Evolutionary conservation across 2,113 vertebrate genomes (phyloP), one percentile per base, ranked within the genome.

Genomic region (Thamnaconus septentrionalis): DNA sequence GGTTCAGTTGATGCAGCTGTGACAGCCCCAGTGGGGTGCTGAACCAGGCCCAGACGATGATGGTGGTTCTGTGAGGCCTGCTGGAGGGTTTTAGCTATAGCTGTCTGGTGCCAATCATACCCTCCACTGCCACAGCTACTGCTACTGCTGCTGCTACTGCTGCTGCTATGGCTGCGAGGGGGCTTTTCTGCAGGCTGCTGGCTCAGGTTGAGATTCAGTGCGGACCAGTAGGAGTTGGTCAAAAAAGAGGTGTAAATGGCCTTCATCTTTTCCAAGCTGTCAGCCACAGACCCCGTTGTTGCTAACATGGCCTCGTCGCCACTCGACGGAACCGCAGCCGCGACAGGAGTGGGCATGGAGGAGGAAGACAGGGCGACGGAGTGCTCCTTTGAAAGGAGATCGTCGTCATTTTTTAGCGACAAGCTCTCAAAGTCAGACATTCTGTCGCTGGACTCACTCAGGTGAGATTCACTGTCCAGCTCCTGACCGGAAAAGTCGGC

Each of bases 221-320:
- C 95, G 68, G 97, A 98, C 97, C 97, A 99, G 75, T 99, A 99
- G n/a, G 97, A 99, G 85, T 95, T 99, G 78, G 95, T 98, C 53
- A 99, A 93, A 76, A 99, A 99, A 84, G 96, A 97, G 62, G 96
- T 96, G 87, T 99, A 99, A 62, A 98, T 97, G 0, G 97, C 97
- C 90, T 98, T 99, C 97, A 99, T 99, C 91, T 99, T 98, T 75
- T 98, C 96, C 76, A 99, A 90, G 64, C 97, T 99, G 74, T 99
- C 96, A 55, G 88, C 88, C 53, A 90, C 87, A 0, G 95, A 93
- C 5, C 89, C 89, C 1, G 88, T 65, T 0, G 90, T 86, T 6
- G 84, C 55, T 0, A 89, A 78, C 9, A 85, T 65, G 0, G 92
- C 90, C 74, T 97, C 95, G 40, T 98, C 96, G 53, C 88, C 81